These are phyloP conservation scores for Prionailurus viverrinus DNA, from an alignment of 2,113 vertebrate genomes.

Conservation along the genomic window DNA sequence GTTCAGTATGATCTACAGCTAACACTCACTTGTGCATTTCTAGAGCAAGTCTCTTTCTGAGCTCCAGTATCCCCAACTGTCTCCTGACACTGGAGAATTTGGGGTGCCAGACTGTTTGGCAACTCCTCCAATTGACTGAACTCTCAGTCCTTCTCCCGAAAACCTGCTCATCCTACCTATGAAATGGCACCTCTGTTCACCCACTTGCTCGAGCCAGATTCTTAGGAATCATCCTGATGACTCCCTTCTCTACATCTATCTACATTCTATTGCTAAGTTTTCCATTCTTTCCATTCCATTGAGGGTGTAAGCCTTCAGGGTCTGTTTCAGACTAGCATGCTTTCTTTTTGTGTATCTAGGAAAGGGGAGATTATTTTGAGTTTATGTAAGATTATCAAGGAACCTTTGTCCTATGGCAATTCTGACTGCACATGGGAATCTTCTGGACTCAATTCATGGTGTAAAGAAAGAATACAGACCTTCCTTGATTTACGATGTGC, in stretches of 20 bases:
- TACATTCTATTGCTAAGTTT: background rate
- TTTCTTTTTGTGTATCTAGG: background rate
- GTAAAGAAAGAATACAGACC: background rate
- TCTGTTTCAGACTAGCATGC: background rate
- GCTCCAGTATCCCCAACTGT: background rate
- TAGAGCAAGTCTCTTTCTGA: background rate
- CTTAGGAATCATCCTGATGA: background rate
- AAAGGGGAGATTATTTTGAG: background rate
- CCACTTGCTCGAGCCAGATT: background rate
- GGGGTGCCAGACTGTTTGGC: background rate
- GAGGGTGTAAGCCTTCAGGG: background rate
- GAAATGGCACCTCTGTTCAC: background rate
- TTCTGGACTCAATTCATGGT: background rate
- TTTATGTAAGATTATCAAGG: constrained; percentile 11
- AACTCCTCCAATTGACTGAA: background rate
- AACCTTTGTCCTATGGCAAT: background rate
- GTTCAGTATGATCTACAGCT: background rate
- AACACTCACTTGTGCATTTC: background rate
- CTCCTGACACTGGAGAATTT: background rate
- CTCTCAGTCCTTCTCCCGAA: background rate
- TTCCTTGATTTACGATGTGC: background rate
- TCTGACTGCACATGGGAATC: background rate
- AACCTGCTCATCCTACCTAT: background rate
- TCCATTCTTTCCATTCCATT: background rate
- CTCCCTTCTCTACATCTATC: background rate